A percentile compares a stretch with the other conserved stretches of the same genome.
Evolutionary conservation across 2,888 invertebrate species (phyloP).

Genomic region (Ametastegia equiseti): DNA sequence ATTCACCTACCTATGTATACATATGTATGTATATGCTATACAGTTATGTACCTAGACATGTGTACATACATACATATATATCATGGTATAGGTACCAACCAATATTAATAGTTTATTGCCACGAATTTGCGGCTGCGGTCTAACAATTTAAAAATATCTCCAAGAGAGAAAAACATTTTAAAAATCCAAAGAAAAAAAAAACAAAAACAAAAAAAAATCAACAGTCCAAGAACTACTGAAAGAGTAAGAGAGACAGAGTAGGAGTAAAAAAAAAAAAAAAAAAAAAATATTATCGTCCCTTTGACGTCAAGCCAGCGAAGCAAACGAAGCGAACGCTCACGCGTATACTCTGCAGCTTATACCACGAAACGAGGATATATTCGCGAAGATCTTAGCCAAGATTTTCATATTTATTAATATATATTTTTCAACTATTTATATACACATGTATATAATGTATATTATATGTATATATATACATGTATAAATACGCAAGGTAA

Average conservation of each 20-base stretch:
- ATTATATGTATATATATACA: background rate
- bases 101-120: slow-evolving; percentile 28
- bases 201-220: slow-evolving; percentile 6
- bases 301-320: slow-evolving; percentile 14
- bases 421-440: background rate
- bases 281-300: slow-evolving; percentile 6
- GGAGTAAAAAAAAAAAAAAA: no score
- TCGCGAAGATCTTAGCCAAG: background rate
- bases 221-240: no score
- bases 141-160: slow-evolving; percentile 27
- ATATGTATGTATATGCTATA: no score
- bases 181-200: background rate
- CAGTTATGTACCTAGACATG: background rate
- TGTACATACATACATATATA: background rate
- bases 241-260: no score
- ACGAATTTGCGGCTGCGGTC: background rate
- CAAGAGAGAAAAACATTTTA: background rate
- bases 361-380: background rate
- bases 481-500: background rate
- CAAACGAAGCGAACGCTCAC: no score
- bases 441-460: background rate
- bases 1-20: no score
- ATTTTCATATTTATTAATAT: slow-evolving; percentile 1
- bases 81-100: background rate
- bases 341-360: no score